These are phyloP conservation scores for Phortica variegata DNA, from an alignment of 1,140 invertebrate species.

Conservation along the genomic window DNA sequence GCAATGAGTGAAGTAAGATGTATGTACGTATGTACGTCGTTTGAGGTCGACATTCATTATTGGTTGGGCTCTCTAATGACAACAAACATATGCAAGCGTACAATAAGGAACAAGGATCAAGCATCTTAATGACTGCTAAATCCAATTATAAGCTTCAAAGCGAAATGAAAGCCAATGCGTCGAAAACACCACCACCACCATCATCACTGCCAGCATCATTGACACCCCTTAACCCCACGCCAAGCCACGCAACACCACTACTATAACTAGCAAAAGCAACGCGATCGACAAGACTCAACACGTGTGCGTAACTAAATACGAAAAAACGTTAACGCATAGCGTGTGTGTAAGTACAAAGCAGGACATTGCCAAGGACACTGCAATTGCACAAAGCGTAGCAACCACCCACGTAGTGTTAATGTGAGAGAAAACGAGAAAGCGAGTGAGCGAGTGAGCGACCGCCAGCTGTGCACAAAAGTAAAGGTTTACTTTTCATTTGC, in stretches of 20 bases:
- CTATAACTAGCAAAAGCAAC: constrained; percentile 24
- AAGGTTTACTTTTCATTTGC: constrained; percentile 49
- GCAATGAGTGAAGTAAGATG: too few species aligned
- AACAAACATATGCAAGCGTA: constrained; percentile 35
- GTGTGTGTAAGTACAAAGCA: background rate
- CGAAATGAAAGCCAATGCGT: too few species aligned
- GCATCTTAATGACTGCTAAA: constrained; percentile 47
- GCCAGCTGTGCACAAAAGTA: constrained; percentile 34
- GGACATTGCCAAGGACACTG: too few species aligned
- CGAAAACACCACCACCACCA: too few species aligned
- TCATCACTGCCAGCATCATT: too few species aligned
- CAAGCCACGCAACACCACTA: too few species aligned
- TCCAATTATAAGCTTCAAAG: constrained; percentile 34
- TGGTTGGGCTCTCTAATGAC: too few species aligned
- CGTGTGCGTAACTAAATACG: constrained; percentile 32
- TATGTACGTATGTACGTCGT: too few species aligned
- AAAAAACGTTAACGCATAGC: background rate
- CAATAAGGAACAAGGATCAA: constrained; percentile 31
- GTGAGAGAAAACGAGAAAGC: constrained; percentile 3
- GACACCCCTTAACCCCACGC: too few species aligned
- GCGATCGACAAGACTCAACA: constrained; percentile 30
- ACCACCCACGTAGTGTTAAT: background rate
- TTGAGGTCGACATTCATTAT: too few species aligned
- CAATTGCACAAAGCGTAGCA: too few species aligned
- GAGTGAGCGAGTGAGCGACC: constrained; percentile 9